phyloP scores from a whole-genome alignment of 92 coral and sea anemone genomes.

The Bergia sp. region DNA sequence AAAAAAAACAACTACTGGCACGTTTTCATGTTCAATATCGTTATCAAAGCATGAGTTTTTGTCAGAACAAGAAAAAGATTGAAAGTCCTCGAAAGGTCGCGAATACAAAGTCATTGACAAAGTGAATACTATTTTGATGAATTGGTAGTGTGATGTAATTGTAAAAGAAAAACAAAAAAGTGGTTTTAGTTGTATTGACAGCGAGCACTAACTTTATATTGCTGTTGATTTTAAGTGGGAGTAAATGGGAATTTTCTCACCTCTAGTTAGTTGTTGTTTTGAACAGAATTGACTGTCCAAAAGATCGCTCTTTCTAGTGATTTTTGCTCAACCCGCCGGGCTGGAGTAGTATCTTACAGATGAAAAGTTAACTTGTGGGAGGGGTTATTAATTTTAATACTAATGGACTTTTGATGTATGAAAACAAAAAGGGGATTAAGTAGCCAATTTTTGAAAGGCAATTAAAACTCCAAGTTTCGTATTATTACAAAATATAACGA shows the following conservation, averaged over 20 bases:
- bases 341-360: not conserved
- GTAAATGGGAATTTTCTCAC: not conserved
- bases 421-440: conserved; percentile 23
- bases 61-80: too few species aligned
- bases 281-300: not conserved
- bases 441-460: conserved; percentile 17
- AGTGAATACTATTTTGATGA: too few species aligned
- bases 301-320: not conserved
- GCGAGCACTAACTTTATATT: not conserved
- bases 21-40: too few species aligned
- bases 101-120: too few species aligned
- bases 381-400: conserved; percentile 1
- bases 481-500: conserved; percentile 28
- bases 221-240: not conserved
- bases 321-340: not conserved
- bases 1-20: too few species aligned
- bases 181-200: not conserved
- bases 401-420: conserved; percentile 26
- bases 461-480: conserved; percentile 27
- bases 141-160: not conserved
- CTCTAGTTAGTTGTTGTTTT: not conserved
- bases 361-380: conserved; percentile 4
- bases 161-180: not conserved
- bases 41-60: too few species aligned
- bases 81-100: too few species aligned